A percentile compares a stretch with the other conserved stretches of the same genome.
These are phyloP conservation scores for Chouioia cunea DNA, from an alignment of 2,888 invertebrate species.

Conservation along the genomic window DNA sequence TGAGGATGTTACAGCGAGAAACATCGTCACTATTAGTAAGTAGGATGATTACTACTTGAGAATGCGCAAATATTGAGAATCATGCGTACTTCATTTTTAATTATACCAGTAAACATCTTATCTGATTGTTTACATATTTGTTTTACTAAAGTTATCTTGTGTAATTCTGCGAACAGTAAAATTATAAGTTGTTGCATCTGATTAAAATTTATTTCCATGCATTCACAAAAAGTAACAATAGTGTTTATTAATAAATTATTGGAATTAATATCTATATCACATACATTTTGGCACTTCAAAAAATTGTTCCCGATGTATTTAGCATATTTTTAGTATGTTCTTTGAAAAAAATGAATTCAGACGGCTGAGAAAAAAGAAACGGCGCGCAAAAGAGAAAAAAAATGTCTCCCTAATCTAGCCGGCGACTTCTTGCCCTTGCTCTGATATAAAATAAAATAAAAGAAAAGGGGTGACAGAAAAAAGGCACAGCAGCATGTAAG, in stretches of 20 bases:
- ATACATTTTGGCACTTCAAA: no score
- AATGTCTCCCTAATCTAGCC: constrained; percentile 7
- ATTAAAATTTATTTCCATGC: no score
- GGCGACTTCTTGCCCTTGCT: constrained; percentile 7
- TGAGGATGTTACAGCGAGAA: not conserved
- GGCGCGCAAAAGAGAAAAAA: not conserved
- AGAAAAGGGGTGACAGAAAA: constrained; percentile 50
- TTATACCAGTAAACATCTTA: no score
- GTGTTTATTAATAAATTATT: no score
- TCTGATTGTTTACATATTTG: no score
- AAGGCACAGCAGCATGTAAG: constrained; percentile 58
- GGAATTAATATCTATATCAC: no score
- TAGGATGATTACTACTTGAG: not conserved
- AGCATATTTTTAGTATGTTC: not conserved
- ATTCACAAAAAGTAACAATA: no score
- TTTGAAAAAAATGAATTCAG: constrained; percentile 24
- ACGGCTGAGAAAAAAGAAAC: constrained; percentile 1
- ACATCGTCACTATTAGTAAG: constrained; percentile 4
- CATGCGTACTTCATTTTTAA: not conserved
- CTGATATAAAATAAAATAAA: constrained; percentile 36
- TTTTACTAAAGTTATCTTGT: no score
- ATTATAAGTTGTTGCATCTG: no score
- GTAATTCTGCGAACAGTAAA: no score
- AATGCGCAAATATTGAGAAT: constrained; percentile 17
- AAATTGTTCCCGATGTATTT: no score